Evolutionary conservation across 2,797 vertebrate species (phyloP).

Genomic region (Galago senegalensis): DNA sequence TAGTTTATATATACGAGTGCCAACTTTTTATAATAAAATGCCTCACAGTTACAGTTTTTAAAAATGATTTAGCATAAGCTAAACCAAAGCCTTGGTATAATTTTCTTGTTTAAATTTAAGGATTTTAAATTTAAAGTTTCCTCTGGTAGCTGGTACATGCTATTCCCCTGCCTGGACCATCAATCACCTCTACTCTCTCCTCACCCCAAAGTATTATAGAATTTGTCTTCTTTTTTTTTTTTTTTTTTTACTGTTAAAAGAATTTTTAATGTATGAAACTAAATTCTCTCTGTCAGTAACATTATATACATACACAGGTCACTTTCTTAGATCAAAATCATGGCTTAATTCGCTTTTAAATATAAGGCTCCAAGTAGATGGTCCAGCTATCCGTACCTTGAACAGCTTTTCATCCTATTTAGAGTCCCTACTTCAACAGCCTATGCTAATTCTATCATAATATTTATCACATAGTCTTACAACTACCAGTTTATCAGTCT

Average conservation of each 20-base stretch:
- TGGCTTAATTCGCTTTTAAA: slow-evolving; percentile 30
- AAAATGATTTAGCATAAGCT: slow-evolving; percentile 34
- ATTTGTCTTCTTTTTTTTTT: no score
- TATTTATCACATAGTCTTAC: neutral
- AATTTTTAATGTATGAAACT: slow-evolving; percentile 53
- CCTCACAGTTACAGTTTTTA: slow-evolving; percentile 67
- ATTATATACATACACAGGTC: neutral
- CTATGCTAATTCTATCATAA: neutral
- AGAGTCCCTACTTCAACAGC: neutral
- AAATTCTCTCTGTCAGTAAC: neutral
- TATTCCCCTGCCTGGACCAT: neutral
- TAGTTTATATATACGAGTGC: slow-evolving; percentile 32
- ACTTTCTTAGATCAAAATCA: slow-evolving; percentile 5
- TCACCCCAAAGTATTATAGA: neutral
- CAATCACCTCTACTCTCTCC: neutral
- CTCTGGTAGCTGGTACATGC: neutral
- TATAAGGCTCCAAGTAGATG: neutral
- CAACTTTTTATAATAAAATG: slow-evolving; percentile 81
- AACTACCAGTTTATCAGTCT: neutral
- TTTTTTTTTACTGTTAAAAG: no score
- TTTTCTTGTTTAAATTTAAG: neutral
- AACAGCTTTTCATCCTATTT: neutral
- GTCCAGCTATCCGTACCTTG: neutral
- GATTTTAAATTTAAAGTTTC: neutral
- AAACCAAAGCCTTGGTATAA: slow-evolving; percentile 47